A percentile compares a stretch with the other conserved stretches of the same genome.
Conservation (phyloP, 2,797 vertebrate species). For the Lepilemur ruficaudatus region DNA sequence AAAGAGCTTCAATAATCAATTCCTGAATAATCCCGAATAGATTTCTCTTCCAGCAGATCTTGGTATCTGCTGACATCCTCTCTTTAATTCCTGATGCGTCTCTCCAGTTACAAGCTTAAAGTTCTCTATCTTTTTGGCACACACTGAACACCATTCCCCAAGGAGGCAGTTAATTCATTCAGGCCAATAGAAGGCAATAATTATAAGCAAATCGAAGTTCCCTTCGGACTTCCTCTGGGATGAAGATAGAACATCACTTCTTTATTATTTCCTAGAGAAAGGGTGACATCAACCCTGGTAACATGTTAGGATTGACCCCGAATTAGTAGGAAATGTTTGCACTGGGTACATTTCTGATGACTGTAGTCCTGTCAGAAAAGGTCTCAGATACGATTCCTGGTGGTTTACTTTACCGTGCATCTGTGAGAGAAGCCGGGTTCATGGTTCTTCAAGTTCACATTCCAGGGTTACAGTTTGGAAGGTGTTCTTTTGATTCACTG, state of each 20-base stretch:
- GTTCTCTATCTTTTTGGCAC: constrained; percentile 59
- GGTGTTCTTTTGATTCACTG: constrained; percentile 22
- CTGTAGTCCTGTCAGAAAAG: not conserved
- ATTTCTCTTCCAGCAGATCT: constrained; percentile 24
- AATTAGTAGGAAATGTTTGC: constrained; percentile 29
- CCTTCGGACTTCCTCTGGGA: constrained; percentile 34
- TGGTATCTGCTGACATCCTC: constrained; percentile 17
- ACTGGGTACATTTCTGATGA: constrained; percentile 2
- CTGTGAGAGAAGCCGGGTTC: not conserved
- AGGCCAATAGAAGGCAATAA: constrained; percentile 59
- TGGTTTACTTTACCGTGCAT: not conserved
- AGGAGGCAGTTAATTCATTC: constrained; percentile 52
- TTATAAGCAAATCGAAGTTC: constrained; percentile 55
- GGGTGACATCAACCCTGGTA: constrained; percentile 47
- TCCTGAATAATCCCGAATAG: constrained; percentile 34
- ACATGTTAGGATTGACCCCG: not conserved
- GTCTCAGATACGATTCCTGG: not conserved
- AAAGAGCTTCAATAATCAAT: not conserved
- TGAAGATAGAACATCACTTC: not conserved
- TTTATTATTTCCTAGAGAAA: constrained; percentile 53
- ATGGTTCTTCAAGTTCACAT: not conserved
- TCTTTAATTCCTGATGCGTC: not conserved
- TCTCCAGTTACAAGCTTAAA: constrained; percentile 14
- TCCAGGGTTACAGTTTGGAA: not conserved
- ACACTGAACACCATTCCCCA: not conserved